These are phyloP conservation scores for Bos javanicus DNA, from an alignment of 2,113 vertebrate species.

Conservation along the genomic window DNA sequence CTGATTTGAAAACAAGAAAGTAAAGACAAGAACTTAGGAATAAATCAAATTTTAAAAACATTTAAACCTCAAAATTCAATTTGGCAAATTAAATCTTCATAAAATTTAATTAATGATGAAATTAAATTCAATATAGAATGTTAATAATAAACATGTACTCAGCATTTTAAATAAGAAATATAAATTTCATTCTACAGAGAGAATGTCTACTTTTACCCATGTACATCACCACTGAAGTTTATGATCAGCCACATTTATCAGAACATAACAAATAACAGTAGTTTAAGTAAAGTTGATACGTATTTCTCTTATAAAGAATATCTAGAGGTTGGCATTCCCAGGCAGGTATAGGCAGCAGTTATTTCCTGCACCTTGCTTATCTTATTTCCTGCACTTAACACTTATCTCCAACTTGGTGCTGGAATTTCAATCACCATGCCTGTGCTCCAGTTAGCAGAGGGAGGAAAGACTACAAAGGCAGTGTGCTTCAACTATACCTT, in stretches of 20 bases:
- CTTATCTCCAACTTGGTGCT: neutral
- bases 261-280: neutral
- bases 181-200: neutral
- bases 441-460: neutral
- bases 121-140: neutral
- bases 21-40: neutral
- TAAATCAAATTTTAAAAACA: neutral
- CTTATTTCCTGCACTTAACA: neutral
- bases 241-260: neutral
- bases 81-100: neutral
- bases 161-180: neutral
- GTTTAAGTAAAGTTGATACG: neutral
- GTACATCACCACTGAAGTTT: neutral
- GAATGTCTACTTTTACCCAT: neutral
- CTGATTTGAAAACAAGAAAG: neutral
- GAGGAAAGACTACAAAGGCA: neutral
- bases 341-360: accelerated
- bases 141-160: neutral
- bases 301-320: neutral
- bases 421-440: neutral
- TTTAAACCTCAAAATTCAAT: neutral
- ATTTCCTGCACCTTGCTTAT: neutral
- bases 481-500: neutral
- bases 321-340: neutral
- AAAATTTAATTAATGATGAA: neutral